Percentiles rank a stretch among this genome's conserved stretches.
These are phyloP conservation scores for Callipepla squamata DNA, from an alignment of 2,113 vertebrate species.

Conservation along the genomic window DNA sequence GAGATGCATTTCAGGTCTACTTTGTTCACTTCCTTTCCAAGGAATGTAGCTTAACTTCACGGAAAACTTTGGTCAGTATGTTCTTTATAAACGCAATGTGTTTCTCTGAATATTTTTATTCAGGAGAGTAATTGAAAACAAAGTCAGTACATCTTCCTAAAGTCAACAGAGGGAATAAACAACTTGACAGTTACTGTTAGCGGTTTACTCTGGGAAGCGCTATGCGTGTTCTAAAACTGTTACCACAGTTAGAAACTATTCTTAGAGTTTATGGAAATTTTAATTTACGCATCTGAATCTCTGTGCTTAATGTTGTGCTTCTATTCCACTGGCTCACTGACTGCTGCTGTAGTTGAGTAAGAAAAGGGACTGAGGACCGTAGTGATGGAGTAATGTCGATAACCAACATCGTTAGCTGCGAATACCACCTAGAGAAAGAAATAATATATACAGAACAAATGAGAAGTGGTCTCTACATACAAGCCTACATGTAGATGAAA, in stretches of 20 bases:
- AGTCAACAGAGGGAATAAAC: background rate
- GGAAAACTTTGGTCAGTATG: background rate
- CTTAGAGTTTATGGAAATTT: background rate
- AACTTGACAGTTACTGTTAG: background rate
- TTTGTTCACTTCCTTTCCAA: background rate
- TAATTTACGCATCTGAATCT: background rate
- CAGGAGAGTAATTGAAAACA: background rate
- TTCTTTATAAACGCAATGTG: background rate
- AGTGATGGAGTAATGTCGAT: conserved; percentile 82
- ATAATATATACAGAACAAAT: background rate
- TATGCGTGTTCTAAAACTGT: background rate
- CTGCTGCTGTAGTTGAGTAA: conserved; percentile 84
- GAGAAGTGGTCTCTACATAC: background rate
- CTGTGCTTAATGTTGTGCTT: background rate
- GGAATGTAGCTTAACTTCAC: background rate
- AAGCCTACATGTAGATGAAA: background rate
- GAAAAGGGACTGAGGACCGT: conserved; percentile 88
- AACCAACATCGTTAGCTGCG: conserved; percentile 80
- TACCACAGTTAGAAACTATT: background rate
- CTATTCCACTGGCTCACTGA: conserved; percentile 74
- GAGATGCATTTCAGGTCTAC: background rate
- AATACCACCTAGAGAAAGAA: conserved; percentile 84
- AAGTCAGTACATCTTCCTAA: background rate
- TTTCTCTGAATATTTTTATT: conserved; percentile 11
- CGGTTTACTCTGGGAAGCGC: background rate